Percentiles rank a stretch among this genome's conserved stretches.
Evolutionary conservation across 2,113 vertebrate species (phyloP).

Genomic region (Girardinichthys multiradiatus): DNA sequence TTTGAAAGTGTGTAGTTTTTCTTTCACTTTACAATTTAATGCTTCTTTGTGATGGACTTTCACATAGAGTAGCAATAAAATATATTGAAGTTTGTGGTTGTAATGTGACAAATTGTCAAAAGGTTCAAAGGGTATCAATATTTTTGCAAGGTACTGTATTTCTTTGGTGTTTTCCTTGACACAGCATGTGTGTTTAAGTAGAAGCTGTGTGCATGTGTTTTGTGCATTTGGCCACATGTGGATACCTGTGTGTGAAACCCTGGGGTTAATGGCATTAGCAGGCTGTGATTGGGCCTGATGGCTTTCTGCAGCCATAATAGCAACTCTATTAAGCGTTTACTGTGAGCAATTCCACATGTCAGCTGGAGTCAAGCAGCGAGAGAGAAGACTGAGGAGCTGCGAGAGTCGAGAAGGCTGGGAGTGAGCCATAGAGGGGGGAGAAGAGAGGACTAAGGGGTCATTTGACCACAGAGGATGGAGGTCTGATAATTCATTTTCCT

Average conservation of each 20-base stretch:
- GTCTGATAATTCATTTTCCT: constrained; percentile 32
- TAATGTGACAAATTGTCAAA: not conserved
- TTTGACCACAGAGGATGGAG: constrained; percentile 26
- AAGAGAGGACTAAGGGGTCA: constrained; percentile 22
- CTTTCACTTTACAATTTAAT: no score
- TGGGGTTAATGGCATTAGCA: constrained; percentile 66
- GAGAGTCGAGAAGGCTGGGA: constrained; percentile 40
- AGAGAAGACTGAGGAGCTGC: constrained; percentile 38
- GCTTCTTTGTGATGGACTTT: not conserved
- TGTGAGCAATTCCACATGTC: constrained; percentile 71
- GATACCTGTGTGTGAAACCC: constrained; percentile 62
- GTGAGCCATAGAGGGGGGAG: constrained; percentile 1
- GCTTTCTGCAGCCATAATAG: constrained; percentile 54
- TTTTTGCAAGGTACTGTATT: not conserved
- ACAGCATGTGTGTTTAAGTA: not conserved
- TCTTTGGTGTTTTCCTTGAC: not conserved
- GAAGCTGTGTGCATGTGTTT: constrained; percentile 22
- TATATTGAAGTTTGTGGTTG: not conserved
- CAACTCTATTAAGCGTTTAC: constrained; percentile 69
- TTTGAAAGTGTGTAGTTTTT: no score
- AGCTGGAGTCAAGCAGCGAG: constrained; percentile 51
- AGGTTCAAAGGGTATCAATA: not conserved
- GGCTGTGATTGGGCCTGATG: constrained; percentile 59
- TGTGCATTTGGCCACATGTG: constrained; percentile 26
- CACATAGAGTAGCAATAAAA: not conserved